These are phyloP conservation scores for Laodelphax striatellus DNA, from an alignment of 1,140 invertebrate genomes.

Conservation along the genomic window DNA sequence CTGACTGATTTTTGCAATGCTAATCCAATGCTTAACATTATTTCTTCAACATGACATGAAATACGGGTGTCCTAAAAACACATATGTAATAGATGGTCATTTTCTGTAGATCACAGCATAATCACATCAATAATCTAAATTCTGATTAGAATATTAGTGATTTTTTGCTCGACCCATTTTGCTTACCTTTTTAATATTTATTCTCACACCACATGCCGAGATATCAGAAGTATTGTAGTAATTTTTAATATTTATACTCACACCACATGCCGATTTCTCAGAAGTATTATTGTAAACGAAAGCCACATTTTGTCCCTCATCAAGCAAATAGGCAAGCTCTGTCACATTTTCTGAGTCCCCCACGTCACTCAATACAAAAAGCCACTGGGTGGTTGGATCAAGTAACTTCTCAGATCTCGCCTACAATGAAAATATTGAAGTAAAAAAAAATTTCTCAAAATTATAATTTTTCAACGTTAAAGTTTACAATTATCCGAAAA, in stretches of 20 bases:
- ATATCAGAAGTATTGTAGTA: too few species aligned
- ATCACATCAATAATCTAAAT: too few species aligned
- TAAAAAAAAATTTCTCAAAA: too few species aligned
- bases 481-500: too few species aligned
- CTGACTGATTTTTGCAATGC: constrained; percentile 50
- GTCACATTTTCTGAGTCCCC: constrained; percentile 35
- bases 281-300: constrained; percentile 60
- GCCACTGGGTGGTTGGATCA: constrained; percentile 60
- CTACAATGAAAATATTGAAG: constrained; percentile 24
- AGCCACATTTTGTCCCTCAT: constrained; percentile 72
- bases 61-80: constrained; percentile 38
- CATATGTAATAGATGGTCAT: too few species aligned
- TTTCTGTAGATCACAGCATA: too few species aligned
- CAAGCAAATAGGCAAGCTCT: constrained; percentile 43
- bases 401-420: constrained; percentile 52
- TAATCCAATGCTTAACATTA: constrained; percentile 45
- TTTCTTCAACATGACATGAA: constrained; percentile 48
- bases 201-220: too few species aligned
- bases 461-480: too few species aligned
- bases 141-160: too few species aligned
- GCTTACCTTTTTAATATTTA: too few species aligned
- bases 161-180: too few species aligned
- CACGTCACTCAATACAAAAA: constrained; percentile 56
- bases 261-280: constrained; percentile 36
- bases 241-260: constrained; percentile 28